Evolutionary conservation across 1,140 invertebrate species (phyloP).

Genomic region (Drosophila jambulina): DNA sequence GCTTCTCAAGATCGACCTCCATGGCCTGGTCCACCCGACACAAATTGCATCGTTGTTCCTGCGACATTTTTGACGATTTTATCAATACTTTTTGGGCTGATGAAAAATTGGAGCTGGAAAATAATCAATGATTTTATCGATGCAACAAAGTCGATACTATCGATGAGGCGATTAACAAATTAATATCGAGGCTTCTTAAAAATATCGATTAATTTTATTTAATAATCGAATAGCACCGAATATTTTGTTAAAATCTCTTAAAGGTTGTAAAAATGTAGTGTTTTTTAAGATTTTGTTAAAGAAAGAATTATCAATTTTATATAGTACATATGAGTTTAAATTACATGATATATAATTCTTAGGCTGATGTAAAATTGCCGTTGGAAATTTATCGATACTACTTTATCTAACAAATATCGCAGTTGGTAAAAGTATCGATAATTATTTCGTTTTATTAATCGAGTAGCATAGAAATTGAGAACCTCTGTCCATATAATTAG

Average conservation of each 20-base stretch:
- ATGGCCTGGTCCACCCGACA: slow-evolving; percentile 7
- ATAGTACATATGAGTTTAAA: neutral
- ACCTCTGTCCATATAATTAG: too few relatives aligned
- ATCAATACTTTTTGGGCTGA: neutral
- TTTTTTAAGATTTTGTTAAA: neutral
- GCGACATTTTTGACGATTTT: slow-evolving; percentile 4
- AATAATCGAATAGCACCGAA: neutral
- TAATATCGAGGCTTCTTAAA: neutral
- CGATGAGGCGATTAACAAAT: slow-evolving; percentile 12
- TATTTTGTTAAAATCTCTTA: neutral
- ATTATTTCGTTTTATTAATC: neutral
- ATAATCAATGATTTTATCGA: slow-evolving; percentile 19
- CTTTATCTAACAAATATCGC: too few relatives aligned
- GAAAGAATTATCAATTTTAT: neutral
- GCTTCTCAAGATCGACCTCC: slow-evolving; percentile 12
- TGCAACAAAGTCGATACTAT: slow-evolving; percentile 6
- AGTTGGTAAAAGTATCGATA: neutral
- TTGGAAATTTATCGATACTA: neutral
- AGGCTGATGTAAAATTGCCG: neutral
- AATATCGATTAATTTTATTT: neutral
- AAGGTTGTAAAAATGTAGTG: neutral
- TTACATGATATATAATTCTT: neutral
- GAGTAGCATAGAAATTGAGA: too few relatives aligned
- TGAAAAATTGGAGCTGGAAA: slow-evolving; percentile 8
- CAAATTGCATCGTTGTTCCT: slow-evolving; percentile 7